These are phyloP conservation scores for Vireo griseus DNA, from an alignment of 2,797 vertebrate species.

Conservation along the genomic window DNA sequence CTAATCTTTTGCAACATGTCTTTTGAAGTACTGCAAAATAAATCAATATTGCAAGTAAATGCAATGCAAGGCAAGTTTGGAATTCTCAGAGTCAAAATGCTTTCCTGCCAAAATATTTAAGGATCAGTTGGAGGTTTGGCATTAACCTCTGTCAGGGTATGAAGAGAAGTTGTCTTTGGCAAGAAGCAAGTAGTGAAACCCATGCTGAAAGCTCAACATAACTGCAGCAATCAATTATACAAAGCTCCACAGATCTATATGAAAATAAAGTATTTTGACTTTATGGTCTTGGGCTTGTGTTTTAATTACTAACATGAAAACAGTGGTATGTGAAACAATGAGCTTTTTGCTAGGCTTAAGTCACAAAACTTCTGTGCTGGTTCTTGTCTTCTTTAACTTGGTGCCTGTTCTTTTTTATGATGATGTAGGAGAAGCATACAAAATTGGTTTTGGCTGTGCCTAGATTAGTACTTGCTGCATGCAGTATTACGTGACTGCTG, in stretches of 20 bases:
- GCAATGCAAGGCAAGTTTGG: neutral
- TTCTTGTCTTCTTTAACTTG: neutral
- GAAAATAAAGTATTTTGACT: neutral
- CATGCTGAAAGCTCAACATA: neutral
- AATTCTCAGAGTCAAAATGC: neutral
- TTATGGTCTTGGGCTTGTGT: neutral
- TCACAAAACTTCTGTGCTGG: neutral
- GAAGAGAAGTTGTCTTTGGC: neutral
- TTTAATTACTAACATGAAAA: neutral
- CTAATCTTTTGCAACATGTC: neutral
- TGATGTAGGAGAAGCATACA: neutral
- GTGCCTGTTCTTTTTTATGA: neutral
- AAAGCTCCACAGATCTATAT: neutral
- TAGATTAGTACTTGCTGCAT: neutral
- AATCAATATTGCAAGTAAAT: neutral
- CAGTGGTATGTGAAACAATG: neutral
- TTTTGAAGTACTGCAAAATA: neutral
- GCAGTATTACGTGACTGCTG: neutral
- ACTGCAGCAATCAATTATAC: neutral
- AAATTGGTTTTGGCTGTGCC: neutral
- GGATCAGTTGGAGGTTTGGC: neutral
- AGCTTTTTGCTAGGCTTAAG: neutral
- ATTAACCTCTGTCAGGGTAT: neutral
- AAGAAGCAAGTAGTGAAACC: neutral
- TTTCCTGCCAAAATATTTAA: neutral